Percentiles rank a stretch among this genome's conserved stretches.
These are phyloP conservation scores for Pyrrhosoma nymphula DNA, from an alignment of 2,888 invertebrate genomes.

Conservation along the genomic window DNA sequence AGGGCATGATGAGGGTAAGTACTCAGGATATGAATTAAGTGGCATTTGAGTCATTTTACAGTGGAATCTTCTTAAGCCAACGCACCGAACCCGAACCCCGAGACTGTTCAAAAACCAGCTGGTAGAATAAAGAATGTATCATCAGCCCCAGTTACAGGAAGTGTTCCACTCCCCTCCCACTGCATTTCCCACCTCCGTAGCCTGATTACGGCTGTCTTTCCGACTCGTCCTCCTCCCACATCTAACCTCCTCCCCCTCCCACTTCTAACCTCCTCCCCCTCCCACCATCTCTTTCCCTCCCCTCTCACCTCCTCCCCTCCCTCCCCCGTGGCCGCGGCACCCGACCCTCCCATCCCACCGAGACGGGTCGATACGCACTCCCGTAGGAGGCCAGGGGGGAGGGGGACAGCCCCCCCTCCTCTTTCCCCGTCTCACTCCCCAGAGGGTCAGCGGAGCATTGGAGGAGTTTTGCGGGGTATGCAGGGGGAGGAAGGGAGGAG, in stretches of 20 bases:
- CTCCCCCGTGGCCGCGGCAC: too few relatives aligned
- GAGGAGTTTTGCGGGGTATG: not conserved
- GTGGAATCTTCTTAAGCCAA: too few relatives aligned
- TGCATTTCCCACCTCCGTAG: not conserved
- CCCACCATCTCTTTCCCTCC: not conserved
- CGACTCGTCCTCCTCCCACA: not conserved
- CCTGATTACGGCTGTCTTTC: slow-evolving; percentile 14
- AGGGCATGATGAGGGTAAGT: too few relatives aligned
- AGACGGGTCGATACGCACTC: slow-evolving; percentile 22
- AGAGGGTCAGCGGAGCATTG: slow-evolving; percentile 16
- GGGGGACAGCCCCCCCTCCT: too few relatives aligned
- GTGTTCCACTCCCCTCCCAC: not conserved
- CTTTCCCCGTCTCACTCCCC: not conserved
- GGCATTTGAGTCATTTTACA: too few relatives aligned
- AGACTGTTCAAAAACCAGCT: too few relatives aligned
- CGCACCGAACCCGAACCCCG: too few relatives aligned
- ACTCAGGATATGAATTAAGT: too few relatives aligned
- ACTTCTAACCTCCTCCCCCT: not conserved
- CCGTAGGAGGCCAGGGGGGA: not conserved
- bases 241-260: not conserved
- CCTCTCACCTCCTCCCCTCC: not conserved
- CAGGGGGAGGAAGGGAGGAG: not conserved
- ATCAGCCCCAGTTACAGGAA: not conserved
- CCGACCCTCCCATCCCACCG: not conserved
- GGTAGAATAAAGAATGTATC: too few relatives aligned